These are phyloP conservation scores for Diabrotica undecimpunctata DNA, from an alignment of 1,140 invertebrate species.

Conservation along the genomic window DNA sequence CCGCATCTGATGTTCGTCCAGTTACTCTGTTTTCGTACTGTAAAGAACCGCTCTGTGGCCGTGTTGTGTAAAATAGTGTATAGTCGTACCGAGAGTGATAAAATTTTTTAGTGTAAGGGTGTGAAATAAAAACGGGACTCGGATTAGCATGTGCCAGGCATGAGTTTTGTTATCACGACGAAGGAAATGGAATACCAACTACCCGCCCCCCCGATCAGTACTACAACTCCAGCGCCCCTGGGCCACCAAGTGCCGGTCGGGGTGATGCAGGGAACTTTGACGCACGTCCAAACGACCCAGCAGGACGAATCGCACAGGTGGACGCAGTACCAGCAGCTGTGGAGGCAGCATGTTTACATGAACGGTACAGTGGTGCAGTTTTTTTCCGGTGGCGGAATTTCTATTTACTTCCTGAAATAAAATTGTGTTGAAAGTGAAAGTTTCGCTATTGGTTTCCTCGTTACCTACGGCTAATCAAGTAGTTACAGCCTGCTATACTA, in stretches of 20 bases:
- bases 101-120: constrained; percentile 7
- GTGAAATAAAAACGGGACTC: constrained; percentile 26
- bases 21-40: constrained; percentile 40
- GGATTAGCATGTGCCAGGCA: constrained; percentile 39
- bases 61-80: constrained; percentile 5
- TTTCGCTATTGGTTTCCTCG: background rate
- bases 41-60: constrained; percentile 30
- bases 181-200: constrained; percentile 53
- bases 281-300: constrained; percentile 43
- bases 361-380: constrained; percentile 52
- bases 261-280: constrained; percentile 46
- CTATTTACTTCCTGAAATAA: background rate
- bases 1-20: constrained; percentile 31
- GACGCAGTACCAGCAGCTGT: constrained; percentile 57
- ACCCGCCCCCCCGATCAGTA: constrained; percentile 38
- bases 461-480: too few relatives aligned
- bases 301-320: constrained; percentile 52
- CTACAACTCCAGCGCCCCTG: constrained; percentile 34
- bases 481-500: too few relatives aligned
- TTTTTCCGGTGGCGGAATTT: constrained; percentile 8
- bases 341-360: constrained; percentile 60
- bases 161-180: constrained; percentile 46
- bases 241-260: constrained; percentile 44
- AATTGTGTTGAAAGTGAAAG: background rate
- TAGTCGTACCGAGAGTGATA: background rate